Base-by-base conservation (phyloP, 2,888 invertebrate species). In the Chaetoderma sp. region DNA sequence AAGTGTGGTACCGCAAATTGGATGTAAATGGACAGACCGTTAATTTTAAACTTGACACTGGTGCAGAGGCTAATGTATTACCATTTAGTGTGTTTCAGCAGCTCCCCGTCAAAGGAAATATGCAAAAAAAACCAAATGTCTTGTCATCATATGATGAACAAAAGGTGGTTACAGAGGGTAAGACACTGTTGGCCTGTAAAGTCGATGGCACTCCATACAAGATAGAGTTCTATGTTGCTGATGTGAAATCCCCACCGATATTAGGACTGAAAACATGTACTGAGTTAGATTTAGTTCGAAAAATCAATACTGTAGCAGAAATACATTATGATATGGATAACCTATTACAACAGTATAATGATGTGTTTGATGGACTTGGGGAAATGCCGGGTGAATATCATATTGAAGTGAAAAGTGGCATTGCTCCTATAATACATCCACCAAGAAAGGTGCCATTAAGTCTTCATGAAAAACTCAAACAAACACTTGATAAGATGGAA, bases 1-100 rank as follows among this genome's bases (percentile, higher is more conserved):
- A 54, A 36, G 49, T 25, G 10, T 67, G 67, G 63, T 60, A 32
- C 54, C n/a, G 57, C 4, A n/a, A 30, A 27, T 27, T 67, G 25
- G 49, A 42, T 23, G 32, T 67, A 18, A 49, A 50, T n/a, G 44
- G 62, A 5, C 25, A 52, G 18, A 49, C 36, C 10, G 33, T 61
- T 21, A 42, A 61, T 50, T 68, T 68, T 44, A 65, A 68, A 58
- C 49, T 66, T 6, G 65, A 68, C 57, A 66, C 65, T 30, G 68
- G 62, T 30, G 62, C 62, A 13, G 60, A 66, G 32, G 59, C 61
- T n/a, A 70, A 72, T 44, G 39, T 67, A 8, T 55, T 72, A 23
- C 59, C 67, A 18, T 13, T 55, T 30, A 18, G 16, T 13, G 23
- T 52, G 4, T 50, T n/a, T n/a, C n/a, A n/a, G n/a, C n/a, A n/a